Evolutionary conservation across 2,888 invertebrate genomes (phyloP), one percentile per base, ranked within the genome.

Genomic region (Corbicula japonica): DNA sequence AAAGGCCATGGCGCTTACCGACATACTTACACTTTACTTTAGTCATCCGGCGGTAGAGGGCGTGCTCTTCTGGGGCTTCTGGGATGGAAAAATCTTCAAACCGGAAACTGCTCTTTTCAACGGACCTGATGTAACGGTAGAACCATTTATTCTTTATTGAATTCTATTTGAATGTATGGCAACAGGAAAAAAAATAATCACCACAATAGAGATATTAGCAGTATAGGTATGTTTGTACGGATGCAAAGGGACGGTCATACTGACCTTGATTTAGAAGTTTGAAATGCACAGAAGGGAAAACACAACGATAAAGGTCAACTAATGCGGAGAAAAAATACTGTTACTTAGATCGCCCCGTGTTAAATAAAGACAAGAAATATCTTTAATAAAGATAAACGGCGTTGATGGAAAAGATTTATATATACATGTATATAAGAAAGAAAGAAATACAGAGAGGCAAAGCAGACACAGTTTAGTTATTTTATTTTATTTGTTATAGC

Each of bases 31-130:
- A 5, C 15, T 80, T 41, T 72, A 62, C 50, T 80, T 76, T 54
- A 62, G 80, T 21, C 80, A 80, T 46, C 80, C 80, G 10, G 60
- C 71, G 26, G 68, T 80, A 15, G 71, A 80, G 44, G 80, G 80
- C 21, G 63, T 80, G 6, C 30, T 80, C n/a, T 32, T 87, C 6
- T 88, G 88, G 88, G 86, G 86, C 2, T 86, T 86, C 66, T 87
- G 84, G 81, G 80, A 86, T 44, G 60, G 74, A 6, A 54, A 69
- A 32, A 52, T 80, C 21, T 65, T 52, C 30, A 63, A 72, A 15
- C 54, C 68, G 5, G 65, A 54, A 15, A 69, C 77, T 1, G 73
- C 81, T n/a, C 68, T 88, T 0, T 72, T 86, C 38, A 81, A 84
- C 28, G 87, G 87, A 28, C 69, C 75, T 2, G 74, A 75, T 58